Base-by-base conservation (phyloP, 2,797 vertebrate genomes). In the Gambelia wislizenii region DNA sequence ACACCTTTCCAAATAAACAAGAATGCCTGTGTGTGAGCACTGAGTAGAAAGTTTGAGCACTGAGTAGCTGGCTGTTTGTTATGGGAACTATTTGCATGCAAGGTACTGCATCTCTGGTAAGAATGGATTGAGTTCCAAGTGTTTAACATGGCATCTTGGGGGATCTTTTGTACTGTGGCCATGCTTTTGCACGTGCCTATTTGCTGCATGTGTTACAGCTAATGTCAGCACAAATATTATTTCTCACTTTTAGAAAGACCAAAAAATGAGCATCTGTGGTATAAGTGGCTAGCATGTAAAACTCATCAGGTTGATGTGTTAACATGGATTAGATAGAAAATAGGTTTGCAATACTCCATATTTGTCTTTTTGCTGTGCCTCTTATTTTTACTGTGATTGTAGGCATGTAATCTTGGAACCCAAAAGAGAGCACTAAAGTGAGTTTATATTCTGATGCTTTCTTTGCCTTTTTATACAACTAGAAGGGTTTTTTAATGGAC, bases 171-270 rank as follows among this genome's bases (percentile, higher is more conserved):
- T 96, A 93, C 91, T 70, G 94, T 96, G 95, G 96, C 94, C 95
- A 95, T 87, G 93, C 93, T 97, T 80, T 95, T 97, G 97, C 96
- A 97, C 96, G 97, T 94, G 96, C 72, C 92, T 94, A 56, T 88
- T 96, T 94, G 92, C 96, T 96, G 97, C 97, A 96, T 96, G 97
- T 92, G 95, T 96, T 95, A 94, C 92, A 95, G 94, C 93, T 96
- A 44, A 93, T 93, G 92, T 89, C 96, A 95, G 86, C 95, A 36
- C 64, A 91, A 27, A 94, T 93, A 6, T 91, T 91, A 54, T 87
- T 89, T 92, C 89, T 93, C 92, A 89, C 85, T 96, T 92, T 94
- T 91, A 91, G 84, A 86, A 96, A 95, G 94, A 97, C 92, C 95
- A 96, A 96, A 86, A 96, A 95, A 93, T 80, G 86, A 96, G 94